A percentile compares a stretch with the other conserved stretches of the same genome.
Evolutionary conservation across 2,113 vertebrate genomes (phyloP).

Genomic region (Anser cygnoides): DNA sequence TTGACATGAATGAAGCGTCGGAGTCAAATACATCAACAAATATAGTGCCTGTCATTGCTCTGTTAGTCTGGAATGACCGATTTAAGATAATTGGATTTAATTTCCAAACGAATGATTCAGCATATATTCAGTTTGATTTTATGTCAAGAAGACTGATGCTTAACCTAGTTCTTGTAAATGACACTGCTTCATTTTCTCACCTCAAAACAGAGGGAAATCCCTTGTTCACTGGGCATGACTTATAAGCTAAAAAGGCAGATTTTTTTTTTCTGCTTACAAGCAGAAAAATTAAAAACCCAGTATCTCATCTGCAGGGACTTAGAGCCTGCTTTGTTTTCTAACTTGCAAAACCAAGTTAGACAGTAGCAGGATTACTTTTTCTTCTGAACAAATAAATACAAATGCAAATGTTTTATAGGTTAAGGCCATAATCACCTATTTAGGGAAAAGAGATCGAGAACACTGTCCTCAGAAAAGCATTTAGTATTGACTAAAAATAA

Average conservation of each 20-base stretch:
- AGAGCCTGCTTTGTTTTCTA: neutral
- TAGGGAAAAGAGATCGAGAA: neutral
- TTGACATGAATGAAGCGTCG: slow-evolving; percentile 12
- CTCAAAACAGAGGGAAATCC: neutral
- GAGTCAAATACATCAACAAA: neutral
- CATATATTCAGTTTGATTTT: slow-evolving; percentile 20
- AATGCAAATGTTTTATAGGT: rapidly evolving
- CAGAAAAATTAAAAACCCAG: neutral
- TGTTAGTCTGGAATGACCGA: neutral
- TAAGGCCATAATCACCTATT: neutral
- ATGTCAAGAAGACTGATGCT: neutral
- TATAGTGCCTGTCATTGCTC: neutral
- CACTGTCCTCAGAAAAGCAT: neutral
- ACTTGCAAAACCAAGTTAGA: neutral
- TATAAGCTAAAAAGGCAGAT: neutral
- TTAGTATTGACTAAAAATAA: neutral
- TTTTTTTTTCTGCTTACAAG: neutral
- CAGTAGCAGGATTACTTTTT: neutral
- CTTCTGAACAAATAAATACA: neutral
- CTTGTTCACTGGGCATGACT: neutral
- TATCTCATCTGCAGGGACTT: neutral
- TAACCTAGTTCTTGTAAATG: neutral
- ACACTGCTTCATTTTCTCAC: neutral
- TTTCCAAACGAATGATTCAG: slow-evolving; percentile 15
- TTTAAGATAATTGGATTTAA: slow-evolving; percentile 4